Evolutionary conservation across 37 sponge, comb jelly and placozoan species (phyloP), one percentile per base, ranked within the genome.

Genomic region (Hexactinellida sp.): DNA sequence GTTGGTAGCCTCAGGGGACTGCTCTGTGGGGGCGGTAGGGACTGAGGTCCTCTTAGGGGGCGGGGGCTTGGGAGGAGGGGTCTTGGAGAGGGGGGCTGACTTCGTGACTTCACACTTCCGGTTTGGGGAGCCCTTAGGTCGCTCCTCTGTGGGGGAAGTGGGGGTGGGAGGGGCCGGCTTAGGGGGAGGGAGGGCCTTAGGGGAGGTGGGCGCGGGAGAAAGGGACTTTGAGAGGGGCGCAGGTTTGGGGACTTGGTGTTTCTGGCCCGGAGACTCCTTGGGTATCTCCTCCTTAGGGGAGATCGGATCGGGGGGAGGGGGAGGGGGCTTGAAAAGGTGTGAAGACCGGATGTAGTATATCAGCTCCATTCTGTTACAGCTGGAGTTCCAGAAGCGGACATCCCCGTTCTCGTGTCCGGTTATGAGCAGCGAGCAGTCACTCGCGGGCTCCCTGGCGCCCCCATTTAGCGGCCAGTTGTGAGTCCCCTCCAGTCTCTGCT

Each of bases 371-470:
- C 13, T 63, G 76, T 63, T 63, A 7, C 76, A 3, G 30, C 76
- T 63, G 19, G 76, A 7, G 76, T 63, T 28, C 76, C 76, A 63
- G 76, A 63, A 63, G 21, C 76, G 21, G 5, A 63, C 76, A n/a
- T 63, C 76, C 13, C 76, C 76, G 30, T 63, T 63, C 76, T 63
- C 76, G 76, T 63, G 76, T 63, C 76, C 76, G 34, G 76, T 63
- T 10, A 63, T 23, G 25, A 63, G 76, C 32, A 63, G 21, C 5
- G 76, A 63, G 30, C 13, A 7, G 5, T 63, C 76, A 63, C 3
- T 28, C 76, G 25, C 30, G 5, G 76, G 30, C 30, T 63, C 76
- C 34, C 76, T 63, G 5, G 76, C 13, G 13, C 76, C 76, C 13
- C 76, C 76, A 23, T 63, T 63, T n/a, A 63, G 76, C 76, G 76